Evolutionary conservation across 2,113 vertebrate genomes (phyloP).

Genomic region (Cyprinodon tularosa): DNA sequence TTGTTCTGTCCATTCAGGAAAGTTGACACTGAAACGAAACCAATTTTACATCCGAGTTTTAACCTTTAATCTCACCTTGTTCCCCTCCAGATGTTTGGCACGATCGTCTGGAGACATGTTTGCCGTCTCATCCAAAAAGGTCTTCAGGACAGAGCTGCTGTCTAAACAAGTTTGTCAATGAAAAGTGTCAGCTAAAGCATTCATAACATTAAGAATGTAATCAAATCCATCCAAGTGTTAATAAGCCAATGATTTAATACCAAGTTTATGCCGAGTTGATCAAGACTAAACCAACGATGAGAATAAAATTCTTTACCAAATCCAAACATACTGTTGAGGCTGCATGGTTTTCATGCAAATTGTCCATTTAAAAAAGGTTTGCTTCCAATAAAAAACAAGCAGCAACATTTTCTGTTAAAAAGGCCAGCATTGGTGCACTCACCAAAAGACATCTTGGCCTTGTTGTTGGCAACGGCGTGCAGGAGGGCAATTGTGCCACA

Average conservation of each 20-base stretch:
- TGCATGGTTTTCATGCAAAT: no score
- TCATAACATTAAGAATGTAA: no score
- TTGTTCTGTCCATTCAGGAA: not conserved
- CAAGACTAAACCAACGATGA: not conserved
- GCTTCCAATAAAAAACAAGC: not conserved
- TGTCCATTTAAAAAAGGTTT: no score
- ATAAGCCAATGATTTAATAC: no score
- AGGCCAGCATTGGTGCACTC: slow-evolving; percentile 55
- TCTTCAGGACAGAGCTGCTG: slow-evolving; percentile 87
- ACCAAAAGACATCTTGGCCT: slow-evolving; percentile 89
- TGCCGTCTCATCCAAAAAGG: slow-evolving; percentile 89
- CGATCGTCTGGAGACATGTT: slow-evolving; percentile 88
- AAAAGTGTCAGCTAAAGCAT: not conserved
- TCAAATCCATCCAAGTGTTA: not conserved
- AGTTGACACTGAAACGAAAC: no score
- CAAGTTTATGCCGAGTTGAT: not conserved
- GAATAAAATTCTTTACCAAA: no score
- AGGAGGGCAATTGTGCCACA: slow-evolving; percentile 94
- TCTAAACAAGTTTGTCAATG: slow-evolving; percentile 66
- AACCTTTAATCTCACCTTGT: slow-evolving; percentile 79
- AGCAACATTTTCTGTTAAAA: not conserved
- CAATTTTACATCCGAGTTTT: not conserved
- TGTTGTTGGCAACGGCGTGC: slow-evolving; percentile 92
- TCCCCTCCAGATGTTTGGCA: slow-evolving; percentile 90
- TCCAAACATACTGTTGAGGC: no score